phyloP scores from a whole-genome alignment of 2,797 vertebrate species.

The Lophura swinhoii region DNA sequence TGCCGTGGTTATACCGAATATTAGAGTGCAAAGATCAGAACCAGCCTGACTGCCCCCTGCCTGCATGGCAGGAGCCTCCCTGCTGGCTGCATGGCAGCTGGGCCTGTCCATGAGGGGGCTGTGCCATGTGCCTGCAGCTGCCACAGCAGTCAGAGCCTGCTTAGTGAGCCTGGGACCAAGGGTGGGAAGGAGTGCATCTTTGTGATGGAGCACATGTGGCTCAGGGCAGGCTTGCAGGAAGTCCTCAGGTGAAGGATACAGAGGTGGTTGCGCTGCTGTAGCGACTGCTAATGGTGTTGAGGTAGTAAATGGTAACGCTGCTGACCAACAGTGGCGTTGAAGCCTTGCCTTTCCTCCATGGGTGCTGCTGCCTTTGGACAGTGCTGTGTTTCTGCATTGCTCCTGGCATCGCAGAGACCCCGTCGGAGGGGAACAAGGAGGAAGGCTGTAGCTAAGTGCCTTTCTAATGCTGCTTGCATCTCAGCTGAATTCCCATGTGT shows the following conservation, averaged over 20 bases:
- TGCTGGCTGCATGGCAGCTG: fast-evolving
- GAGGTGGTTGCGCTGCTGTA: background rate
- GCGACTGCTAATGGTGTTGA: background rate
- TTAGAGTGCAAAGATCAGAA: background rate
- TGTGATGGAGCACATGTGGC: background rate
- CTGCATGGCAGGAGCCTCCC: fast-evolving
- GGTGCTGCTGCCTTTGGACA: fast-evolving
- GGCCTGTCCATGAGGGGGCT: background rate
- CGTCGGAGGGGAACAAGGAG: background rate
- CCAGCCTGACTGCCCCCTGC: background rate
- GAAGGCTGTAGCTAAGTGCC: background rate
- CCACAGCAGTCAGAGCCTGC: background rate
- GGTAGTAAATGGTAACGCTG: background rate
- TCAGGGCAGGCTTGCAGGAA: background rate
- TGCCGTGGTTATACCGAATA: background rate
- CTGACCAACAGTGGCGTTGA: background rate
- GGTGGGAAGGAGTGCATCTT: background rate
- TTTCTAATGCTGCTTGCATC: background rate
- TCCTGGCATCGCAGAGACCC: background rate
- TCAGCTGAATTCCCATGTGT: background rate
- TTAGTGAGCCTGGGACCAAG: background rate
- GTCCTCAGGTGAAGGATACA: background rate
- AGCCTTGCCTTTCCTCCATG: background rate
- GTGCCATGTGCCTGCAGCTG: too few relatives aligned
- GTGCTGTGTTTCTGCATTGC: background rate